Percentiles rank a stretch among this genome's conserved stretches.
Evolutionary conservation across 2,888 invertebrate genomes (phyloP).

Genomic region (Marronus borbonicus): DNA sequence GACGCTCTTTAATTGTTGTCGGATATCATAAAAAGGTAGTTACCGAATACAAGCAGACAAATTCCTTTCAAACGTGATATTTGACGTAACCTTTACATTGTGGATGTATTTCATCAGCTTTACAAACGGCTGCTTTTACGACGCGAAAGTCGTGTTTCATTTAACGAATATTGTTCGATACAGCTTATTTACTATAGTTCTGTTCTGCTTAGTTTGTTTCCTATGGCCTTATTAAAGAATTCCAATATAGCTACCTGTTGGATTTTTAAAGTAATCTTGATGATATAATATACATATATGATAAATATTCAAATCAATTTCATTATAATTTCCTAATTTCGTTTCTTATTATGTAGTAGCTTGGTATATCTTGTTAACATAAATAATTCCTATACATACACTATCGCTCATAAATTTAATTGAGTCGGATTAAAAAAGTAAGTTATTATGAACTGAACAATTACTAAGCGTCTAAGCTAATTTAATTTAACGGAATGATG

Average conservation of each 20-base stretch:
- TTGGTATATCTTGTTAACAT: too few relatives aligned
- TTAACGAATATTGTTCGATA: conserved; percentile 18
- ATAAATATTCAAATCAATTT: neutral
- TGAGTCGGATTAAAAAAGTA: too few relatives aligned
- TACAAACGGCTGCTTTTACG: neutral
- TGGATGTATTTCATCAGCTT: conserved; percentile 5
- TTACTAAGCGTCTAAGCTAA: neutral
- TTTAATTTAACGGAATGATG: conserved; percentile 28
- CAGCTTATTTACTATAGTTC: neutral
- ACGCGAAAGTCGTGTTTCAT: neutral
- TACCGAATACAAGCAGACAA: conserved; percentile 14
- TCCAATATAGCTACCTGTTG: neutral
- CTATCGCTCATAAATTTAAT: too few relatives aligned
- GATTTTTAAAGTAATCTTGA: too few relatives aligned
- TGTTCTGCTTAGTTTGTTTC: conserved; percentile 1
- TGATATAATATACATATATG: too few relatives aligned
- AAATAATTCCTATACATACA: too few relatives aligned
- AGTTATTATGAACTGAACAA: too few relatives aligned
- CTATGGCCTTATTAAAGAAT: neutral
- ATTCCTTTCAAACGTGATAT: conserved; percentile 10
- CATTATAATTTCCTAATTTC: neutral
- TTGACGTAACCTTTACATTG: conserved; percentile 22
- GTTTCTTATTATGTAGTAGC: neutral
- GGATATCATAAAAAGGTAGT: conserved; percentile 17
- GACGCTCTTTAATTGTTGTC: conserved; percentile 31